phyloP scores from a whole-genome alignment of 2,113 vertebrate species.

The Entomyzon cyanotis region DNA sequence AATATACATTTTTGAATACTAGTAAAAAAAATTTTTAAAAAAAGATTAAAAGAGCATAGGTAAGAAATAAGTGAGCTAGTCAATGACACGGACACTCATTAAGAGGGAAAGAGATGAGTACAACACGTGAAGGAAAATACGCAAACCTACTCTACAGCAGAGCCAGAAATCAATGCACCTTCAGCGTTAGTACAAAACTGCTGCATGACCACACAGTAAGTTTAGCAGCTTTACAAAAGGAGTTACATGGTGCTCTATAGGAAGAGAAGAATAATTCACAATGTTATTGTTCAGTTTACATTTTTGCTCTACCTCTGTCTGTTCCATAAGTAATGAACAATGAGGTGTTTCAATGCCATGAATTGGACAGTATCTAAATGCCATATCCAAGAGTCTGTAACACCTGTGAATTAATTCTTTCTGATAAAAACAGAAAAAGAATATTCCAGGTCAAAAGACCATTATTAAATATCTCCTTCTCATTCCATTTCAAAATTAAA shows the following conservation, averaged over 20 bases:
- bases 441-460: neutral
- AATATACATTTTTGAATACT: neutral
- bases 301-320: neutral
- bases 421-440: neutral
- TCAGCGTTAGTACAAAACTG: neutral
- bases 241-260: neutral
- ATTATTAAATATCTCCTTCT: neutral
- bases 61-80: neutral
- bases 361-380: neutral
- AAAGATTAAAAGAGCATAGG: neutral
- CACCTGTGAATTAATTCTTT: neutral
- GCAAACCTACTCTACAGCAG: neutral
- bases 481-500: neutral
- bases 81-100: neutral
- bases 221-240: neutral
- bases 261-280: neutral
- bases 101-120: neutral
- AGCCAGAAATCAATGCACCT: neutral
- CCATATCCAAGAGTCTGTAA: neutral
- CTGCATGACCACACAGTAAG: neutral
- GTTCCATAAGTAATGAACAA: neutral
- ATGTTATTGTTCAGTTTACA: neutral
- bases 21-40: neutral
- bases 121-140: rapidly evolving
- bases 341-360: neutral